Evolutionary conservation across 2,113 vertebrate species (phyloP).

Genomic region (Miniopterus natalensis): DNA sequence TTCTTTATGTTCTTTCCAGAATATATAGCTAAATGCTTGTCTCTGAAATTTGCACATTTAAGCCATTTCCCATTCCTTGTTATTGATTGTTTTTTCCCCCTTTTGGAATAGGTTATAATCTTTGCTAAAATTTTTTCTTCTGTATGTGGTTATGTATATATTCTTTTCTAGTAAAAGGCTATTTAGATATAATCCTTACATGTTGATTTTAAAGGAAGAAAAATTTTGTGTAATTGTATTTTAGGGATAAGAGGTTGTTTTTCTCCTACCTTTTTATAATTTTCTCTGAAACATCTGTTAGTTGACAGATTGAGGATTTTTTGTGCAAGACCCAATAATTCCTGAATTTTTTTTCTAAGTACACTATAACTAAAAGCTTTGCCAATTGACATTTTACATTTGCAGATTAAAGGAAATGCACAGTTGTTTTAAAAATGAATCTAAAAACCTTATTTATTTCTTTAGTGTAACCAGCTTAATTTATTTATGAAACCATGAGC

Average conservation of each 20-base stretch:
- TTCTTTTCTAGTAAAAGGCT: constrained; percentile 54
- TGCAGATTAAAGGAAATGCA: constrained; percentile 69
- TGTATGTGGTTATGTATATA: constrained; percentile 43
- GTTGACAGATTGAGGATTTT: constrained; percentile 66
- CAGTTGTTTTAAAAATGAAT: constrained; percentile 70
- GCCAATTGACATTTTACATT: constrained; percentile 65
- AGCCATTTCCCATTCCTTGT: neutral
- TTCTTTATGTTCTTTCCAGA: constrained; percentile 31
- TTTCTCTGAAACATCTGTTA: constrained; percentile 68
- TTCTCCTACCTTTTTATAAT: constrained; percentile 58
- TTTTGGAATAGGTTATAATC: neutral
- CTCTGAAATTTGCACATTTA: constrained; percentile 54
- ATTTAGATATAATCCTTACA: constrained; percentile 54
- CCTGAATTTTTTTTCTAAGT: neutral
- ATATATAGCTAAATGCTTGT: neutral
- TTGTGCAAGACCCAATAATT: constrained; percentile 67
- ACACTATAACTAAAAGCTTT: constrained; percentile 56
- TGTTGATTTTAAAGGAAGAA: constrained; percentile 54
- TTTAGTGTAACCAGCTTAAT: constrained; percentile 55
- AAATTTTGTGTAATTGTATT: constrained; percentile 52
- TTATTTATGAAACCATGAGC: constrained; percentile 64
- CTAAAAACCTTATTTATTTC: constrained; percentile 63
- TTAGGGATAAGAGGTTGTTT: constrained; percentile 20
- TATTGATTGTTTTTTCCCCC: constrained; percentile 2
- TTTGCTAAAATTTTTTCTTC: constrained; percentile 43